Evolutionary conservation across 2,797 vertebrate genomes (phyloP).

Genomic region (Hippocampus kuda): DNA sequence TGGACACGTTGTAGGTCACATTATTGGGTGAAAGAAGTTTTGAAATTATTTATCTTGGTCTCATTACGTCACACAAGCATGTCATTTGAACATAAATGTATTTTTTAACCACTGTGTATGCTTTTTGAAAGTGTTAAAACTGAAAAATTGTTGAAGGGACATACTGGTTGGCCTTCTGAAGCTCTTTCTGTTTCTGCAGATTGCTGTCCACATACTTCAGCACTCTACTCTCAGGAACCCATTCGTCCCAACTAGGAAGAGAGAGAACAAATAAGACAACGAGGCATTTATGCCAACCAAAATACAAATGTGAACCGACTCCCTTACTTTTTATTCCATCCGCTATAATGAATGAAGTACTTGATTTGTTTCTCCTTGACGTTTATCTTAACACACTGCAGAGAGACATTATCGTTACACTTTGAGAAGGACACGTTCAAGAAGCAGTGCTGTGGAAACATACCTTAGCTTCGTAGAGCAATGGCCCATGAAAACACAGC

Average conservation of each 20-base stretch:
- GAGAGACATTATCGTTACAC: constrained; percentile 28
- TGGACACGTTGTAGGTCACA: background rate
- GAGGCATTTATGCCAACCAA: constrained; percentile 3
- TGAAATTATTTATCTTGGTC: background rate
- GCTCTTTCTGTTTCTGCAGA: constrained; percentile 98
- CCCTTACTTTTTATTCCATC: constrained; percentile 99
- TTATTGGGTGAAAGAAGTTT: background rate
- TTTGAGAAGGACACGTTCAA: constrained; percentile 2
- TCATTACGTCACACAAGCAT: background rate
- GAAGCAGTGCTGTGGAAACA: constrained; percentile 14
- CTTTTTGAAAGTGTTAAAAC: background rate
- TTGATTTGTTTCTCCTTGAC: constrained; percentile 99
- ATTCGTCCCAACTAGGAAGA: constrained; percentile 91
- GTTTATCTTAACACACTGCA: constrained; percentile 96
- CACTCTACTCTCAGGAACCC: constrained; percentile 99
- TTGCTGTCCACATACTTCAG: constrained; percentile 99
- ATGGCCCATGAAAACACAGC: constrained; percentile 99
- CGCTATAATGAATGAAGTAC: constrained; percentile 99
- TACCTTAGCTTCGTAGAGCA: constrained; percentile 99
- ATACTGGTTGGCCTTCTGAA: constrained; percentile 99
- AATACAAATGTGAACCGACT: background rate
- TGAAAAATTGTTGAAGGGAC: constrained; percentile 36
- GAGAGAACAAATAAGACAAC: constrained; percentile 10
- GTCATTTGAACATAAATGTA: background rate
- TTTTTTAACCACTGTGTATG: background rate